These are phyloP conservation scores for Parauchenoglanis ngamensis DNA, from an alignment of 2,797 vertebrate genomes.

Conservation along the genomic window DNA sequence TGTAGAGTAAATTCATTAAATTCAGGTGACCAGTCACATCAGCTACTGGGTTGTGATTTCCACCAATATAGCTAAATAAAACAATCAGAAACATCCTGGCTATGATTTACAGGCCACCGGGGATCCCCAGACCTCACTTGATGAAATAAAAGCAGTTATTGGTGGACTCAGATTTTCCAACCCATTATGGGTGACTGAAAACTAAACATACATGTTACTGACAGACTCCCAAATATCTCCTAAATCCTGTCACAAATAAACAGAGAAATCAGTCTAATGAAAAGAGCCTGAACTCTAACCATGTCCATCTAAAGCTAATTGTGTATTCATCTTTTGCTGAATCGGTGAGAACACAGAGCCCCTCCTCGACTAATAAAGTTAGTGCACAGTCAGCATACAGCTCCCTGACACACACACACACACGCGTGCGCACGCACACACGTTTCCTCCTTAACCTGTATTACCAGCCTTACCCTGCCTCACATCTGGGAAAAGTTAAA, in stretches of 20 bases:
- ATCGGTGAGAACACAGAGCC: slow-evolving; percentile 37
- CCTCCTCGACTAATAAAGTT: slow-evolving; percentile 33
- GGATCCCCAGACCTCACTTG: neutral
- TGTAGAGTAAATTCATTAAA: neutral
- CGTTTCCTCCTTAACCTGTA: slow-evolving; percentile 21
- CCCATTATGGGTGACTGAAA: neutral
- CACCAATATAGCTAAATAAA: neutral
- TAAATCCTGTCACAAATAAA: neutral
- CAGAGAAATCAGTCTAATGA: neutral
- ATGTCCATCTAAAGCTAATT: neutral
- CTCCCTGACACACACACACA: slow-evolving; percentile 24
- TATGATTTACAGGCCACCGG: neutral
- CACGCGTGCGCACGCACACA: slow-evolving; percentile 31
- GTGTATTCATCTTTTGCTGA: slow-evolving; percentile 14
- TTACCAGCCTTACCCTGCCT: slow-evolving; percentile 29
- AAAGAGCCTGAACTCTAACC: neutral
- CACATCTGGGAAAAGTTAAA: slow-evolving; percentile 58
- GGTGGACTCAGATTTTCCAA: neutral
- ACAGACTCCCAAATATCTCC: neutral
- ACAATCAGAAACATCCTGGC: neutral
- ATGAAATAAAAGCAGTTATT: neutral
- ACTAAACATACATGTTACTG: neutral
- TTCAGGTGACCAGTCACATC: neutral
- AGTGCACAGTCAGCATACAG: slow-evolving; percentile 53
- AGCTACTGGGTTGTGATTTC: neutral